Percentiles rank a stretch among this genome's conserved stretches.
These are phyloP conservation scores for Saguinus imperator DNA, from an alignment of 2,113 vertebrate species.

Conservation along the genomic window DNA sequence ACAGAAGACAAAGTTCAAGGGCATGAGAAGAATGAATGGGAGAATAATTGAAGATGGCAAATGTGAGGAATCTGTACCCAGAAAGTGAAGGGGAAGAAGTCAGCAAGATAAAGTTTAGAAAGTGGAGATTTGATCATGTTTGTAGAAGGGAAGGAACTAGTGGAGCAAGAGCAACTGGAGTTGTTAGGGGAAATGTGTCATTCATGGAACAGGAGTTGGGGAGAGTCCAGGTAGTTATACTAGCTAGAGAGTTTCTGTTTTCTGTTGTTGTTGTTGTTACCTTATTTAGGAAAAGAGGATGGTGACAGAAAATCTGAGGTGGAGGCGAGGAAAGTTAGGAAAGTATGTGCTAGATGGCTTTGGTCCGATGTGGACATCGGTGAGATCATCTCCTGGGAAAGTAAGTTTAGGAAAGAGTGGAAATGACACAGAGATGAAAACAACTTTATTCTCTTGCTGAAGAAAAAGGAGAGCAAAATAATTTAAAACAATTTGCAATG, in stretches of 20 bases:
- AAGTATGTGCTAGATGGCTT: fast-evolving
- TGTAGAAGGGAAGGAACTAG: background rate
- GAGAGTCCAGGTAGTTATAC: background rate
- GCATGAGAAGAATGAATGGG: constrained; percentile 29
- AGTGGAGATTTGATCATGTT: background rate
- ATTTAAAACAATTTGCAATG: background rate
- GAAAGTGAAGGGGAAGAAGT: background rate
- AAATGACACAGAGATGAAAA: background rate
- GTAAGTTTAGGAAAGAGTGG: background rate
- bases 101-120: background rate
- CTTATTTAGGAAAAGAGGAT: background rate
- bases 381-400: background rate
- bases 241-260: background rate
- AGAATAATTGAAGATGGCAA: background rate
- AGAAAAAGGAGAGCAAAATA: background rate
- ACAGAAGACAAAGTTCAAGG: background rate
- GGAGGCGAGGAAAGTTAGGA: background rate
- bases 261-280: background rate
- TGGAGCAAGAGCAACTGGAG: background rate
- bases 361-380: background rate
- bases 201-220: background rate
- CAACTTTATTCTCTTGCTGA: background rate
- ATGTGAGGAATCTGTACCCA: background rate
- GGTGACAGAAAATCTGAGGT: background rate
- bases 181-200: background rate